Conservation (phyloP, 2,113 vertebrate genomes). For the Daboia siamensis region DNA sequence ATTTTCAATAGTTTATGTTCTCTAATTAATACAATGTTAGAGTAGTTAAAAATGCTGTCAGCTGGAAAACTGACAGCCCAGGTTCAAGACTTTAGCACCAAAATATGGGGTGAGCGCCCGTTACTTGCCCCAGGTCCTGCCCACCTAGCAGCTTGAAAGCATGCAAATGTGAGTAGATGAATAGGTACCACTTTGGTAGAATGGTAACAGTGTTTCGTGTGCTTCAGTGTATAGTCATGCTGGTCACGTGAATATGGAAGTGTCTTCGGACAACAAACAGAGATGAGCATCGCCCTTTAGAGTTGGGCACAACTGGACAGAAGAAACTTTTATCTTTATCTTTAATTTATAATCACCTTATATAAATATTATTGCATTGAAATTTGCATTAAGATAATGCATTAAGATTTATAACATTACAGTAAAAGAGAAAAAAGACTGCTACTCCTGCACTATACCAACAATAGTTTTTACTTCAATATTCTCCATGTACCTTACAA, state of each 20-base stretch:
- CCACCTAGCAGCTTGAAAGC: neutral
- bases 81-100: neutral
- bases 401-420: neutral
- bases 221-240: too few relatives aligned
- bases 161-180: neutral
- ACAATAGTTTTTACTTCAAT: neutral
- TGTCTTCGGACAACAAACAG: neutral
- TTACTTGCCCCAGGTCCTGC: neutral
- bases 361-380: neutral
- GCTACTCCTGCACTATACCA: neutral
- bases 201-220: neutral
- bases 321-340: neutral
- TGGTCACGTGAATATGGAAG: neutral
- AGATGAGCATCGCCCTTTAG: too few relatives aligned
- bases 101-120: neutral
- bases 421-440: neutral
- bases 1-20: neutral
- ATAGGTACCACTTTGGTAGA: neutral
- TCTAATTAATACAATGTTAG: neutral
- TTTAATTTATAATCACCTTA: neutral
- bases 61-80: neutral
- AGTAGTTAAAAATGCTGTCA: neutral
- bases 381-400: neutral
- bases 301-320: too few relatives aligned
- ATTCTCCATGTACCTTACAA: neutral